Percentiles rank a stretch among this genome's conserved stretches.
Conservation (phyloP, 2,797 vertebrate genomes). For the Tiaroga cobitis region DNA sequence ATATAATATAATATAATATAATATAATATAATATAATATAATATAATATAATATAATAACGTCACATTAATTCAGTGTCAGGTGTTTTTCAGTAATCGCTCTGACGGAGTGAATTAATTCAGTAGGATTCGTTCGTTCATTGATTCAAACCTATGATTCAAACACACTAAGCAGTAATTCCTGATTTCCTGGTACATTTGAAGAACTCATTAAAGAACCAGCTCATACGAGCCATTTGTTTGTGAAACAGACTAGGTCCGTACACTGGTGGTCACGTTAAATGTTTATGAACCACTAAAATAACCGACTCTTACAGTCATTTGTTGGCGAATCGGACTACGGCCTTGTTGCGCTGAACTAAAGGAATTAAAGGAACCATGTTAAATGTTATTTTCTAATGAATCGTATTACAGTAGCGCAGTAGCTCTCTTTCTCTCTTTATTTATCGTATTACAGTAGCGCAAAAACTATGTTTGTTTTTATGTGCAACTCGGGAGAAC, state of each 20-base stretch:
- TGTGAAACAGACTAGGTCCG: background rate
- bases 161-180: background rate
- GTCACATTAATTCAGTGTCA: background rate
- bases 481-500: background rate
- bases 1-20: background rate
- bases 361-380: background rate
- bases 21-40: background rate
- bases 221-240: background rate
- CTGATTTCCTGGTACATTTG: background rate
- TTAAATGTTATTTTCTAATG: background rate
- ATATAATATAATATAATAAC: background rate
- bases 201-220: background rate
- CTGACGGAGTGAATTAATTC: background rate
- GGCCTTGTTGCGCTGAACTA: too few species aligned
- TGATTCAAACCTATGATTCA: background rate
- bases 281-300: background rate
- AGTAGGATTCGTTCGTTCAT: background rate
- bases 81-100: background rate
- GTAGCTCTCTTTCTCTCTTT: too few species aligned
- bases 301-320: background rate
- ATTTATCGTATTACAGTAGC: background rate
- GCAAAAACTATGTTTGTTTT: too few species aligned
- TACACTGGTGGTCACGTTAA: too few species aligned
- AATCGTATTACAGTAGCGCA: background rate
- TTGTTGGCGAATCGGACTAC: background rate